These are phyloP conservation scores for Nothoprocta pentlandii DNA, from an alignment of 2,113 vertebrate species.

Conservation along the genomic window DNA sequence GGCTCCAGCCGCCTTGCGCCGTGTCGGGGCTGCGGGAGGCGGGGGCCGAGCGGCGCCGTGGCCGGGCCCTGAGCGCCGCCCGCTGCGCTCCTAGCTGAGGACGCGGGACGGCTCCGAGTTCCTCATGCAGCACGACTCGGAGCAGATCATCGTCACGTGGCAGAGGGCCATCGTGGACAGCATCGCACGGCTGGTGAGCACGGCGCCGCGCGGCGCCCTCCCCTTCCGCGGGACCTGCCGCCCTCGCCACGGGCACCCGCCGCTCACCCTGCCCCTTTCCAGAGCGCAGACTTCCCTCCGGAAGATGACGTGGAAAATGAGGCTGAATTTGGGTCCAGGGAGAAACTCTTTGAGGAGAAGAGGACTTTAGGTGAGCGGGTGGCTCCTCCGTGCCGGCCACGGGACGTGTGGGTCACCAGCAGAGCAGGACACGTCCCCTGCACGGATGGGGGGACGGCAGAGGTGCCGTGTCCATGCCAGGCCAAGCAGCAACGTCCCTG, in stretches of 20 bases:
- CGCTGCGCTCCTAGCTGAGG: constrained; percentile 79
- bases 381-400: neutral
- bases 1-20: neutral
- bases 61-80: neutral
- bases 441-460: neutral
- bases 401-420: accelerated
- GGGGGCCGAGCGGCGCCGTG: accelerated
- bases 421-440: neutral
- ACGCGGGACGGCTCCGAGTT: constrained; percentile 87
- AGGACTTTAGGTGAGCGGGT: constrained; percentile 73
- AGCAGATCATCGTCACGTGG: constrained; percentile 92
- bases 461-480: neutral
- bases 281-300: constrained; percentile 57
- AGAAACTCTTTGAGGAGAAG: constrained; percentile 82
- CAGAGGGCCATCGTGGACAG: constrained; percentile 85
- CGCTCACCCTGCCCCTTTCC: neutral
- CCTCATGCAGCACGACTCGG: constrained; percentile 93
- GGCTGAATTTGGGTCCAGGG: constrained; percentile 72
- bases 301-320: constrained; percentile 79
- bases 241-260: accelerated
- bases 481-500: too few relatives aligned
- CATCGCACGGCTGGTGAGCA: constrained; percentile 84
- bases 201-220: accelerated
- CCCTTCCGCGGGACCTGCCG: neutral
- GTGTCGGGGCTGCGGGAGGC: accelerated